Evolutionary conservation across 2,797 vertebrate genomes (phyloP).

Genomic region (Bothrops alternatus): DNA sequence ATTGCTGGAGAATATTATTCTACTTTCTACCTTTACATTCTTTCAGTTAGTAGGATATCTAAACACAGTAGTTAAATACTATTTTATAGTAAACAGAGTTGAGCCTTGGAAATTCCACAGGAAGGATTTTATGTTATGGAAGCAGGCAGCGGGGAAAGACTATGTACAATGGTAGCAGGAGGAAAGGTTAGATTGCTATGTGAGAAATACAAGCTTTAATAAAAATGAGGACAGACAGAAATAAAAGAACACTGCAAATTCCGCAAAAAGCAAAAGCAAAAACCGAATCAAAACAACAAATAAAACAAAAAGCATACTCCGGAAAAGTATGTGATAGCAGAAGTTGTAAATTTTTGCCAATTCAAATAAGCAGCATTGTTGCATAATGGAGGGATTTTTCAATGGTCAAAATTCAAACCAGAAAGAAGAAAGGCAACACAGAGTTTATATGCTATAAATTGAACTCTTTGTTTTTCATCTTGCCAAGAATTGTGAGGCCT

Average conservation of each 20-base stretch:
- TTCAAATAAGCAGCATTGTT: neutral
- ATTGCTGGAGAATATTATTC: slow-evolving; percentile 66
- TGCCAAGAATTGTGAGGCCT: slow-evolving; percentile 55
- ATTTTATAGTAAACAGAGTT: slow-evolving; percentile 78
- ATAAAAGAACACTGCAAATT: slow-evolving; percentile 73
- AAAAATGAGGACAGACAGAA: slow-evolving; percentile 68
- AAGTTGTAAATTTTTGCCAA: neutral
- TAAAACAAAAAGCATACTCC: slow-evolving; percentile 79
- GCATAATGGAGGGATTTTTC: slow-evolving; percentile 26
- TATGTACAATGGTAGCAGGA: slow-evolving; percentile 96
- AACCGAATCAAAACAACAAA: neutral
- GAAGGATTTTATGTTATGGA: slow-evolving; percentile 69
- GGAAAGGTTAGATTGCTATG: slow-evolving; percentile 66
- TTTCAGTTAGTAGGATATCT: slow-evolving; percentile 58
- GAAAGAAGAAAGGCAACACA: slow-evolving; percentile 23
- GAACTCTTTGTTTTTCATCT: slow-evolving; percentile 59
- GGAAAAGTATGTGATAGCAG: slow-evolving; percentile 64
- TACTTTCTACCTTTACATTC: slow-evolving; percentile 53
- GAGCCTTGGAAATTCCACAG: slow-evolving; percentile 91
- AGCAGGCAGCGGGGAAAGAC: slow-evolving; percentile 79
- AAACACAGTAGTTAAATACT: slow-evolving; percentile 19
- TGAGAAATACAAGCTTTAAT: slow-evolving; percentile 52
- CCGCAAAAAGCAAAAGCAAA: slow-evolving; percentile 59
- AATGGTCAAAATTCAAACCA: slow-evolving; percentile 48
- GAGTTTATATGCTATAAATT: slow-evolving; percentile 49